Evolutionary conservation across 2,888 invertebrate species (phyloP), one percentile per base, ranked within the genome.

Genomic region (Bellardia bayeri): DNA sequence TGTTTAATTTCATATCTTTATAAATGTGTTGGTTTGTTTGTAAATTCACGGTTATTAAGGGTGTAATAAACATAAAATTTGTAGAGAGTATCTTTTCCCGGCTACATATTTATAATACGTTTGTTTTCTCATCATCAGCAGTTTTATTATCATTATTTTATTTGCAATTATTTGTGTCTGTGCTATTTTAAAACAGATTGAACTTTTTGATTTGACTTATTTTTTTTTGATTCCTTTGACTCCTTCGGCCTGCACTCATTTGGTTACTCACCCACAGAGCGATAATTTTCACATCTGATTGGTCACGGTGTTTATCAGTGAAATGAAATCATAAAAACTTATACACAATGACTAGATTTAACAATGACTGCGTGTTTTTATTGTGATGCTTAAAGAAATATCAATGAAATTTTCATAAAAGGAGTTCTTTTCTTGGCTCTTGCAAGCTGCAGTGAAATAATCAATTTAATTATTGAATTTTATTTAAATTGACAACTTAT

Each of bases 31-130:
- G 90, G 90, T 92, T 91, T 92, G 91, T 92, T 92, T 92, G 91
- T 91, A 92, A 92, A 92, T 91, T 90, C 88, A 90, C 91, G 89
- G 89, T 91, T 91, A 92, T 92, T 92, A 91, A 91, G 91, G 45
- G 91, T 91, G 91, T 91, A 92, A 92, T 92, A 92, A 92, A 91
- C 91, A 92, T 92, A 90, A 92, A 92, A 92, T 91, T 92, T 92
- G 91, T 91, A 84, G 79, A 66, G 80, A 66, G 42, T 75, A 56
- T 83, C 66, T 58, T 63, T 82, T 85, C 42, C 79, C 80, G 68
- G 61, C 63, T 69, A 0, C 8, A 33, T 37, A 37, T 37, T 37
- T 37, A 37, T 45, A 13, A 2, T 13, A 11, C 9, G 23, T 40
- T 51, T 51, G 61, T 58, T 11, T 80, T 51, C 3, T 42, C 14